These are phyloP conservation scores for Thalassarche chlororhynchos DNA, from an alignment of 2,113 vertebrate genomes.

Conservation along the genomic window DNA sequence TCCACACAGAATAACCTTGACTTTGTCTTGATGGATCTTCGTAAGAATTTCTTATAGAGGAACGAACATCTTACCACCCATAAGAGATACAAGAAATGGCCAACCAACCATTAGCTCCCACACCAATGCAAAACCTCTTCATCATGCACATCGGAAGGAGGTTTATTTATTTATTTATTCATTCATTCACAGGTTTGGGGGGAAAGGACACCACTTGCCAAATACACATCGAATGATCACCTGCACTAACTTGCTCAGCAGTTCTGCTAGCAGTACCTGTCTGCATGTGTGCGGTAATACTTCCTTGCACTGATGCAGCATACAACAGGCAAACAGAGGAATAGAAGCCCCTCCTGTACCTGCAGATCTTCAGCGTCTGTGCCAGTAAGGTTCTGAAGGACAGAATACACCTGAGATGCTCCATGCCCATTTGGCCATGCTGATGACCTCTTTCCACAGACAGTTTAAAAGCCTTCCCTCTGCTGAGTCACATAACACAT, in stretches of 20 bases:
- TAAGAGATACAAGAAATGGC: neutral
- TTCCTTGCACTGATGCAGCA: neutral
- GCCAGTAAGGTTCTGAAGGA: neutral
- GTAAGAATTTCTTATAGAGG: neutral
- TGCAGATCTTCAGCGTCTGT: neutral
- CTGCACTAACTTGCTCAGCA: neutral
- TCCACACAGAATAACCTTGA: neutral
- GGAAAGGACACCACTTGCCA: neutral
- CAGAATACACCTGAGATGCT: neutral
- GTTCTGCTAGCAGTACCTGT: neutral
- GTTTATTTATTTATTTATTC: neutral
- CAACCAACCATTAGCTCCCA: neutral
- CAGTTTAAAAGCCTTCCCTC: neutral
- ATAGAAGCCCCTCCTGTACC: neutral
- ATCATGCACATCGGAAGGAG: neutral
- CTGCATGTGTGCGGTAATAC: neutral
- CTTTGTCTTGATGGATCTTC: neutral
- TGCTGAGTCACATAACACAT: neutral
- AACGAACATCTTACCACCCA: neutral
- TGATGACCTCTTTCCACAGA: neutral
- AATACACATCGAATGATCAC: neutral
- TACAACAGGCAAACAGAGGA: neutral
- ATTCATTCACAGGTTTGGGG: neutral
- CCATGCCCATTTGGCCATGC: neutral
- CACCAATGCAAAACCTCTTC: neutral